Conservation (phyloP, 1,140 invertebrate species). For the Phymorhynchus buccinoides region DNA sequence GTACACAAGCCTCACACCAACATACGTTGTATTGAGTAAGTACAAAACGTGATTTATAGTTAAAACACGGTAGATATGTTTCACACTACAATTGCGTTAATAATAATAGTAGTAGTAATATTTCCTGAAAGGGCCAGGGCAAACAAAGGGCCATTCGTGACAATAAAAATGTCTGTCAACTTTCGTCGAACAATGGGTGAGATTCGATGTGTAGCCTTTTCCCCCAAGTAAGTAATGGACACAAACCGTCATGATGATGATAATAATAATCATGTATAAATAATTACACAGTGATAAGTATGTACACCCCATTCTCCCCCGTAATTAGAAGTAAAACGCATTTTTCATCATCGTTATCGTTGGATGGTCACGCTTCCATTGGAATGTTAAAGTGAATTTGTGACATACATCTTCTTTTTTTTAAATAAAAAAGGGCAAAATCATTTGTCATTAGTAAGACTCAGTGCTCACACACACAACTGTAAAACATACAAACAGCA, state of each 20-base stretch:
- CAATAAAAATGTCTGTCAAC: neutral
- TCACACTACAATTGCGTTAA: neutral
- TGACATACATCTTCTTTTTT: neutral
- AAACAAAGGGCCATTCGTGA: neutral
- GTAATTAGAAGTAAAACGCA: neutral
- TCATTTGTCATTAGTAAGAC: neutral
- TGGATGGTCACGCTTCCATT: constrained; percentile 3
- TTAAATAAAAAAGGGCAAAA: neutral
- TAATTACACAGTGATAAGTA: neutral
- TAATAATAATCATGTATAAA: neutral
- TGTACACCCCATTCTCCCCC: constrained; percentile 9
- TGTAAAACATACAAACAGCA: neutral
- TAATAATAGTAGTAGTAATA: too few relatives aligned
- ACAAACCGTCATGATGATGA: neutral
- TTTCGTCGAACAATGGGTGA: neutral
- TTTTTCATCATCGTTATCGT: neutral
- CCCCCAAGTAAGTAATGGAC: neutral
- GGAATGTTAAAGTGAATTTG: constrained; percentile 18
- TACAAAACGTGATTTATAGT: neutral
- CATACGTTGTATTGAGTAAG: neutral
- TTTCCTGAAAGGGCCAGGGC: neutral
- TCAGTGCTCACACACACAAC: neutral
- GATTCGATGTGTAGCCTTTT: constrained; percentile 27
- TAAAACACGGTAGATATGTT: constrained; percentile 22
- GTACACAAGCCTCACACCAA: constrained; percentile 24